phyloP scores from a whole-genome alignment of 2,888 invertebrate species.

The Ectropis crepuscularia region DNA sequence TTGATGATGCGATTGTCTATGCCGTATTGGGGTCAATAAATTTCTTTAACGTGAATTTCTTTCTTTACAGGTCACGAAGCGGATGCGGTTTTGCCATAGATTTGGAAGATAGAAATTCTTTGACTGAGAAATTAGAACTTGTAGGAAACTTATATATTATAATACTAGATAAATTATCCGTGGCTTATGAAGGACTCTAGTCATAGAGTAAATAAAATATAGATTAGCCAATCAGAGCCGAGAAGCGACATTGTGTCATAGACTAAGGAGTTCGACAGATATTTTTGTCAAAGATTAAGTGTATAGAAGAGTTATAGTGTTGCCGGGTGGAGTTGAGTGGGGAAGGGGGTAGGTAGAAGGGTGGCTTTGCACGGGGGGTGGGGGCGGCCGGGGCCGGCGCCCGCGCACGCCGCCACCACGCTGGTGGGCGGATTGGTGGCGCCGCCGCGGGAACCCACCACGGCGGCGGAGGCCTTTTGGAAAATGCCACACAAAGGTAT shows the following conservation, averaged over 20 bases:
- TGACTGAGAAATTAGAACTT: background rate
- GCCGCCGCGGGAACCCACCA: constrained; percentile 89
- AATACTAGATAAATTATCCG: background rate
- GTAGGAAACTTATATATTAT: background rate
- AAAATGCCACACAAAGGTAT: constrained; percentile 95
- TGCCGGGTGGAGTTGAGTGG: constrained; percentile 45
- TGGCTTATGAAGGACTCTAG: background rate
- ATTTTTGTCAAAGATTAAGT: constrained; percentile 6
- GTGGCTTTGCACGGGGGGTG: constrained; percentile 86
- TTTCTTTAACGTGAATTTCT: constrained; percentile 71
- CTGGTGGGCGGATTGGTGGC: constrained; percentile 87
- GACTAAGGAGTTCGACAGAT: background rate
- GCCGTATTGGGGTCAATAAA: constrained; percentile 71
- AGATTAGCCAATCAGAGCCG: constrained; percentile 2
- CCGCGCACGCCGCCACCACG: constrained; percentile 84
- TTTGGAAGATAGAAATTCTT: constrained; percentile 14
- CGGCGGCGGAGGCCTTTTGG: constrained; percentile 91
- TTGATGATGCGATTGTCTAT: constrained; percentile 81
- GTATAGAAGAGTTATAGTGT: constrained; percentile 41
- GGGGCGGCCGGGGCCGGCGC: constrained; percentile 86
- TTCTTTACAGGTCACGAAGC: constrained; percentile 66
- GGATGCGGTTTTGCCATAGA: constrained; percentile 31
- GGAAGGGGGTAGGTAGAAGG: constrained; percentile 59
- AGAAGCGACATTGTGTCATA: background rate
- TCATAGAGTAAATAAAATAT: background rate